These are phyloP conservation scores for Jacana jacana DNA, from an alignment of 2,113 vertebrate genomes.

Conservation along the genomic window DNA sequence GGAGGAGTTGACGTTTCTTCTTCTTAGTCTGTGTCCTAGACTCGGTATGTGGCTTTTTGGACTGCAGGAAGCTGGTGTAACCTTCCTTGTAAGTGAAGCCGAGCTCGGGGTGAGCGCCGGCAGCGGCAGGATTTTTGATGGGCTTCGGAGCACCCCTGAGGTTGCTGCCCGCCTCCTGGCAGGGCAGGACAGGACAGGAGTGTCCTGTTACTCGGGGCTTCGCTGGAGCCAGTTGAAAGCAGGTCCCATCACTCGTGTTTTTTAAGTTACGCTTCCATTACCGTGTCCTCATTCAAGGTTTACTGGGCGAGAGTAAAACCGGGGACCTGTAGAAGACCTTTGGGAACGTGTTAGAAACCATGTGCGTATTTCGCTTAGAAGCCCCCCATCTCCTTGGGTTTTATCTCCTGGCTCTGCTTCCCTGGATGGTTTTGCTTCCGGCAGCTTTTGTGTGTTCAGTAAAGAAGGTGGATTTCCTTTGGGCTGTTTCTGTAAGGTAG, in stretches of 20 bases:
- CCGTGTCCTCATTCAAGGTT: neutral
- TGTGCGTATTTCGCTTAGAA: neutral
- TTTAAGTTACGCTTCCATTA: neutral
- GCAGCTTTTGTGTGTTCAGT: neutral
- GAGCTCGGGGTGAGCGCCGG: fast-evolving
- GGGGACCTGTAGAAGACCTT: neutral
- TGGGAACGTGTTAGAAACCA: neutral
- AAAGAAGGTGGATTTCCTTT: conserved; percentile 17
- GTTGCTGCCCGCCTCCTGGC: fast-evolving
- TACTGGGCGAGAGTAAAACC: neutral
- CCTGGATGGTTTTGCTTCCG: neutral
- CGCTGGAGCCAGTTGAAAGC: neutral
- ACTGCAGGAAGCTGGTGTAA: neutral
- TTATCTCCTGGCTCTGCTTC: neutral
- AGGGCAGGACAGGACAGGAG: neutral
- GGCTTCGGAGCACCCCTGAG: neutral
- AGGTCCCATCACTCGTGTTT: neutral
- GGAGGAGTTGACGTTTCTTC: neutral
- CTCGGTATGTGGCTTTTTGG: neutral
- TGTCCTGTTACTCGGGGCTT: neutral
- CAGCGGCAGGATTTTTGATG: neutral
- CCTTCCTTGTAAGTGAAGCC: fast-evolving
- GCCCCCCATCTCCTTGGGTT: neutral
- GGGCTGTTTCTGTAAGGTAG: conserved; percentile 14
- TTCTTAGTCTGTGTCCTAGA: neutral